Percentiles rank a stretch among this genome's conserved stretches.
phyloP scores from a whole-genome alignment of 23 tunicate species.

The Ciona savignyi region DNA sequence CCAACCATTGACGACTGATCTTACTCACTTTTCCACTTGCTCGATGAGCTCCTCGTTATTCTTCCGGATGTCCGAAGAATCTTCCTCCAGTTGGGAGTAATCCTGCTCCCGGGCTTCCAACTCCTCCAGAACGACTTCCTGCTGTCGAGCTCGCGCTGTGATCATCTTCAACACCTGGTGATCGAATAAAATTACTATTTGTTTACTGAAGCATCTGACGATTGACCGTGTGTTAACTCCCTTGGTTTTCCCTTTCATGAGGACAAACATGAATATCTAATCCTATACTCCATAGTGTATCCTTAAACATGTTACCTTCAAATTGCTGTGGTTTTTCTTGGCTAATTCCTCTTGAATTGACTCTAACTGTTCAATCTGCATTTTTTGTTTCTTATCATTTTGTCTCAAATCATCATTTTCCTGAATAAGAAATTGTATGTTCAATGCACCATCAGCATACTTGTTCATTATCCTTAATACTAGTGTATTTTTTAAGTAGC shows the following conservation, averaged over 20 bases:
- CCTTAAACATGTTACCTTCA: constrained; percentile 64
- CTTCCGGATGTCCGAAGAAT: constrained; percentile 23
- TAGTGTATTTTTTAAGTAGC: too few relatives aligned
- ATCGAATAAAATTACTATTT: too few relatives aligned
- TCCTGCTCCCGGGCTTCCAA: constrained; percentile 63
- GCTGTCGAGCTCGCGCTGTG: constrained; percentile 47
- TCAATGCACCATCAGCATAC: too few relatives aligned
- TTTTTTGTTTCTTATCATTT: constrained; percentile 54
- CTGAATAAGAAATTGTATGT: too few relatives aligned
- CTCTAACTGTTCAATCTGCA: constrained; percentile 76
- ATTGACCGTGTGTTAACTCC: too few relatives aligned
- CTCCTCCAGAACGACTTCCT: constrained; percentile 46
- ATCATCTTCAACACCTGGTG: constrained; percentile 76
- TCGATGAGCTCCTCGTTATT: constrained; percentile 38
- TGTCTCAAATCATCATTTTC: constrained; percentile 81
- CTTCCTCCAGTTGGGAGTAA: constrained; percentile 37
- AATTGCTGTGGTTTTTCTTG: constrained; percentile 68
- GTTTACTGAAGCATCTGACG: neutral
- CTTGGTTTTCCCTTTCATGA: too few relatives aligned
- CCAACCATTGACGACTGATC: neutral
- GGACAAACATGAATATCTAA: constrained; percentile 8
- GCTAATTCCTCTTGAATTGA: constrained; percentile 65
- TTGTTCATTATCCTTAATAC: too few relatives aligned
- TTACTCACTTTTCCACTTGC: constrained; percentile 40
- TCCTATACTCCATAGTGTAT: too few relatives aligned